A percentile compares a stretch with the other conserved stretches of the same genome.
Evolutionary conservation across 1,140 invertebrate species (phyloP).

Genomic region (Drosophila ironensis): DNA sequence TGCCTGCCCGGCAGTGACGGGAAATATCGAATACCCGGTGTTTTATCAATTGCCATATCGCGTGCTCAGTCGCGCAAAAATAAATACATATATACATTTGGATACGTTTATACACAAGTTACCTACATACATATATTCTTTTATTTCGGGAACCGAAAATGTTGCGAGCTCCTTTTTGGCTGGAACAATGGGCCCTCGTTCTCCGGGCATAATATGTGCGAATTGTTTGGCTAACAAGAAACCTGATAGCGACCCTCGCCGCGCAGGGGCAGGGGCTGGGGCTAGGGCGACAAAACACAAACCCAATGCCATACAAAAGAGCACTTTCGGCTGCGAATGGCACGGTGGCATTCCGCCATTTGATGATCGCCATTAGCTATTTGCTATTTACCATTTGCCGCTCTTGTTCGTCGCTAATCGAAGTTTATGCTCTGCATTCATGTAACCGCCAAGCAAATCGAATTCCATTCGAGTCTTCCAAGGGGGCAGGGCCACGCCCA

Average conservation of each 20-base stretch:
- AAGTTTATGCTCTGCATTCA: slow-evolving; percentile 56
- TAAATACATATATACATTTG: slow-evolving; percentile 29
- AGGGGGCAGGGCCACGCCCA: slow-evolving; percentile 3
- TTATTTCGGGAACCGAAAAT: slow-evolving; percentile 29
- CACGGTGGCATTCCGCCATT: slow-evolving; percentile 5
- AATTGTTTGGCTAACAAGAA: slow-evolving; percentile 71
- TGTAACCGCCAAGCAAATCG: not conserved
- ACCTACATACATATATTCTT: slow-evolving; percentile 15
- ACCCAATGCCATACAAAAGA: slow-evolving; percentile 34
- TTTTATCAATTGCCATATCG: slow-evolving; percentile 79
- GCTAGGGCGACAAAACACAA: not conserved
- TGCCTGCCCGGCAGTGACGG: slow-evolving; percentile 33
- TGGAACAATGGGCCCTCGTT: slow-evolving; percentile 53
- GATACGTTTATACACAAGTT: too few relatives aligned
- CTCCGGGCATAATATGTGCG: slow-evolving; percentile 46
- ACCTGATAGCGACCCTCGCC: slow-evolving; percentile 52
- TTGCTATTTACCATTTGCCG: slow-evolving; percentile 7
- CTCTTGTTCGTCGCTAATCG: slow-evolving; percentile 41
- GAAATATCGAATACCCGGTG: slow-evolving; percentile 77
- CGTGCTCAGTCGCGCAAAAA: slow-evolving; percentile 56
- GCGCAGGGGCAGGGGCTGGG: too few relatives aligned
- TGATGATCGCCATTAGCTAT: slow-evolving; percentile 40
- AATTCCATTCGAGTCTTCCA: not conserved
- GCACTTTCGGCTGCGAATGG: slow-evolving; percentile 21
- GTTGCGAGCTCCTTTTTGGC: slow-evolving; percentile 32